Conservation (phyloP, 2,888 invertebrate species). For the Rotaria socialis region DNA sequence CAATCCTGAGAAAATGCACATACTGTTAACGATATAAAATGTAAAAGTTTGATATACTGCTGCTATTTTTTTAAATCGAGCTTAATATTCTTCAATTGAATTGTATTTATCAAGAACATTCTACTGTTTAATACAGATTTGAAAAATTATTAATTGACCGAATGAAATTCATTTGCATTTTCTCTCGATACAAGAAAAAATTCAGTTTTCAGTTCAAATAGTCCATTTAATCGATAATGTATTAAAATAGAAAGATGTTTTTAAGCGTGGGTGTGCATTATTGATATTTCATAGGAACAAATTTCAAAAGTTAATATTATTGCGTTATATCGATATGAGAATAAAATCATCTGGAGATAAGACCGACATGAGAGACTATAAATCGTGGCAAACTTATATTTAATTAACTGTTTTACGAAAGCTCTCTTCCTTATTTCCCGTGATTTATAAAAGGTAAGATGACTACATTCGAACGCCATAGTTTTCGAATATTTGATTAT, state of each 20-base stretch:
- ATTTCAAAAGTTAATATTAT: background rate
- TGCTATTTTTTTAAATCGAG: too few species aligned
- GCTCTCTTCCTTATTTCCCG: background rate
- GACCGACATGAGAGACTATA: background rate
- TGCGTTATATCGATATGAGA: background rate
- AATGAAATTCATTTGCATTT: too few species aligned
- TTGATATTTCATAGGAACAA: background rate
- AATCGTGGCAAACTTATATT: background rate
- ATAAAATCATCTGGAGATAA: background rate
- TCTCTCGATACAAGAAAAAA: too few species aligned
- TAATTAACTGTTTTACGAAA: background rate
- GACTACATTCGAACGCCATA: background rate
- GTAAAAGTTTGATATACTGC: too few species aligned
- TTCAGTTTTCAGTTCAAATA: background rate
- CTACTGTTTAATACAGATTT: too few species aligned
- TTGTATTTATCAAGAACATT: too few species aligned
- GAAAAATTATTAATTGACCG: too few species aligned
- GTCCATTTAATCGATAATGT: background rate
- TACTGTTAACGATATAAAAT: too few species aligned
- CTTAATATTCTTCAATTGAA: too few species aligned
- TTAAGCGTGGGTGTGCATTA: background rate
- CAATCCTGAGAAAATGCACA: too few species aligned
- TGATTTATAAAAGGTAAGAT: background rate
- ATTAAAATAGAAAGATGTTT: background rate
- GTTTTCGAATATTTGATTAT: background rate